Conservation (phyloP, 1,140 invertebrate genomes). For the Anagrus nilaparvatae region DNA sequence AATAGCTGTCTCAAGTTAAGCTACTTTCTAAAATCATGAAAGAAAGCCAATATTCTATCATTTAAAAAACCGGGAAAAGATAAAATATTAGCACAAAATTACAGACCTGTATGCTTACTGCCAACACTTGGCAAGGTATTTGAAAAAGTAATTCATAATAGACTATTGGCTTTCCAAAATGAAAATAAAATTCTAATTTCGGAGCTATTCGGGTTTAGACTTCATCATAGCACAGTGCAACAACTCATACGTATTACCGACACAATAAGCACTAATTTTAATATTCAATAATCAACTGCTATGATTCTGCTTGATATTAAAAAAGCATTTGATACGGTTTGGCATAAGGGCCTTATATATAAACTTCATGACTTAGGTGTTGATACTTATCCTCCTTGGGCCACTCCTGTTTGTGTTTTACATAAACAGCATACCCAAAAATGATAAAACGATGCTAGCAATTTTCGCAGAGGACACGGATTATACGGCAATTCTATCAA, state of each 20-base stretch:
- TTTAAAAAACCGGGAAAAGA: conserved; percentile 35
- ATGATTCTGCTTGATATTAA: conserved; percentile 7
- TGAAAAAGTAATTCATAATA: conserved; percentile 22
- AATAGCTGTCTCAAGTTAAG: conserved; percentile 21
- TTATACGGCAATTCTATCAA: conserved; percentile 24
- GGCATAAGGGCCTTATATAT: conserved; percentile 28
- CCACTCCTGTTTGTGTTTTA: conserved; percentile 24
- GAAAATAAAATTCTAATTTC: conserved; percentile 4
- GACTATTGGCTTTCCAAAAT: conserved; percentile 15
- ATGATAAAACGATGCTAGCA: conserved; percentile 20
- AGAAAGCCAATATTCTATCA: conserved; percentile 29
- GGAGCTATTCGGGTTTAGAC: conserved; percentile 29
- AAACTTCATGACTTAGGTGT: too few relatives aligned
- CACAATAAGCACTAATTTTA: conserved; percentile 21
- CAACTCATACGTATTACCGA: conserved; percentile 26
- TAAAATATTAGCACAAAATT: conserved; percentile 16
- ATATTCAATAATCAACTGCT: conserved; percentile 11
- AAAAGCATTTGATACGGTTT: conserved; percentile 22
- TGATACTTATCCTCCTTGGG: too few relatives aligned
- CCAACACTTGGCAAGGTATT: conserved; percentile 24
- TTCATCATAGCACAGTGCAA: conserved; percentile 21
- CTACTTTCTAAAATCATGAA: conserved; percentile 29
- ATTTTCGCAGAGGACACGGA: conserved; percentile 29
- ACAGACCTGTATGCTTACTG: conserved; percentile 31
- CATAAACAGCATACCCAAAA: conserved; percentile 22